Base-by-base conservation (phyloP, 2,113 vertebrate species). In the Todiramphus saurophagus region DNA sequence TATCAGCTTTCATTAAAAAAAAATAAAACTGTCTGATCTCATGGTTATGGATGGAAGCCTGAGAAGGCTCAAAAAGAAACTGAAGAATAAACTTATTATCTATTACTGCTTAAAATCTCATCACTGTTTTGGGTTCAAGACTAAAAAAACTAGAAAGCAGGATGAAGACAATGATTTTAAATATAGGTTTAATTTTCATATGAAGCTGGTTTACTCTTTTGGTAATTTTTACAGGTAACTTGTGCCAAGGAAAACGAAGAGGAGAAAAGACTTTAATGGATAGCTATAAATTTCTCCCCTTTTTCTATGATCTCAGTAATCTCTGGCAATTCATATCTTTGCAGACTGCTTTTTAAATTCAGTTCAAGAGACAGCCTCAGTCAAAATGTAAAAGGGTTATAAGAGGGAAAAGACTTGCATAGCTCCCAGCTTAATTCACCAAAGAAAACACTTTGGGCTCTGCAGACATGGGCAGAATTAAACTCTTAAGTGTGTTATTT, bases 281-380 rank as follows among this genome's bases (percentile, higher is more conserved):
- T 59, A 64, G 83, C 94, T 88, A 77, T 88, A 89, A 93, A 89
- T 96, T 95, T 94, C 62, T 83, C 44, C 73, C 75, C 37, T 94
- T 96, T 41, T 97, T 62, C 83, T 93, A 58, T 62, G 75, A 93
- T 94, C 89, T 96, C 91, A 75, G 84, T 92, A 93, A 95, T 97
- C 95, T 93, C 80, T 77, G 82, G 27, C 74, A 95, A 74, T 91
- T 79, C 70, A 20, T 89, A 80, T 59, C 85, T 90, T 97, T 90
- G 93, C 81, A 96, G 82, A 94, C 77, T 81, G 83, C 67, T 92
- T 96, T 86, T 92, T 96, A 83, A 95, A 94, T 94, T 94, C 93
- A 68, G 67, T 66, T 92, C 51, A 73, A 58, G 91, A 95, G 84
- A 87, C 19, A 73, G 94, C 58, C 63, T 83, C 78, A 87, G 83